Base-by-base conservation (phyloP, 2,888 invertebrate genomes). In the Limenitis camilla region DNA sequence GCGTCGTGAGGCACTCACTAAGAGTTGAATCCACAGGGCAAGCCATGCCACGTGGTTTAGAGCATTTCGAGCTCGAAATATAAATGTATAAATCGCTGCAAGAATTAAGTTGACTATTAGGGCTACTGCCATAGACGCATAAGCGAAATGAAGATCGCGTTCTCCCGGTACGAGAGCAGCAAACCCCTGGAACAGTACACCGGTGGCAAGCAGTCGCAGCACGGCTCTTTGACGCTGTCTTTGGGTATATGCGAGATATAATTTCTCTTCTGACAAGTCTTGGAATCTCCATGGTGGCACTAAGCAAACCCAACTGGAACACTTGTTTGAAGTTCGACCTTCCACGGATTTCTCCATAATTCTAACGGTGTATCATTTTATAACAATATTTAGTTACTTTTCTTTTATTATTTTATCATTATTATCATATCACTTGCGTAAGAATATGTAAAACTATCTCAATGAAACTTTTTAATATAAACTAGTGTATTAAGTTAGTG, bases 31-130 rank as follows among this genome's bases (percentile, higher is more conserved):
- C 85, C 87, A 87, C 33, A 92, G 88, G 30, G 91, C 76, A 55
- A 91, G 83, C 92, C 93, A 93, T 33, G 90, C 89, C 44, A 92
- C 66, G 67, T 92, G 92, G 41, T 92, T 91, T 47, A 92, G 80
- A 4, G 89, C 78, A 6, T 89, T 77, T 83, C 92, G 74, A 5
- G 69, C 65, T 8, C 64, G 62, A n/a, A 63, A 70, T 6, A 73
- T 41, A 44, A 72, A 72, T 6, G 65, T 61, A 55, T 83, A 78
- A 39, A 73, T 55, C 32, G 64, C 61, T n/a, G 71, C 69, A 56
- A 84, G 65, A 19, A 66, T 61, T 41, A 76, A 40, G 60, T 84
- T 76, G 38, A 69, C 60, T 11, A 74, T 39, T 19, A 81, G 55
- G 11, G 73, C 74, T 55, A 77, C 54, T 31, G 67, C 61, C 41